These are phyloP conservation scores for Stomatorhinus ivindoensis DNA, from an alignment of 2,113 vertebrate genomes.

Conservation along the genomic window DNA sequence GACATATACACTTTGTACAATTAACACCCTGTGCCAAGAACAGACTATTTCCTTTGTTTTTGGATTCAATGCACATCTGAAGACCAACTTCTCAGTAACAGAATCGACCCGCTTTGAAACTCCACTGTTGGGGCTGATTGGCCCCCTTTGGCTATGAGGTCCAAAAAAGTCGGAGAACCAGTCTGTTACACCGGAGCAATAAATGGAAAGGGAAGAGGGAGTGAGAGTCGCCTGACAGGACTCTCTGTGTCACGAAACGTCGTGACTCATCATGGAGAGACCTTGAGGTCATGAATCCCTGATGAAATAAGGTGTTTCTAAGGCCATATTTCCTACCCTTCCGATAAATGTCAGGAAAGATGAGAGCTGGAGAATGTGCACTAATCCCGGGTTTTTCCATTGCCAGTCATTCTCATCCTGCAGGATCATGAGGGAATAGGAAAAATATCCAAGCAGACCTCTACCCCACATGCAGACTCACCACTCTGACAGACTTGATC, in stretches of 20 bases:
- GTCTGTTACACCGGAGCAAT: background rate
- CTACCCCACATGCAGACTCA: background rate
- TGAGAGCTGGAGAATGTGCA: background rate
- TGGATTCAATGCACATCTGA: background rate
- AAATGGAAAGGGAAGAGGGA: background rate
- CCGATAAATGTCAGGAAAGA: background rate
- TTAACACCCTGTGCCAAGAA: background rate
- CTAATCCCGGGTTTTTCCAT: background rate
- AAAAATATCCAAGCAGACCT: background rate
- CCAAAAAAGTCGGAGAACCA: background rate
- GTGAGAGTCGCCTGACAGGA: background rate
- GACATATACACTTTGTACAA: background rate
- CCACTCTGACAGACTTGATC: background rate
- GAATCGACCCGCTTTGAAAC: background rate
- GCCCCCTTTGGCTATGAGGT: background rate
- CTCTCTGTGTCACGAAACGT: background rate
- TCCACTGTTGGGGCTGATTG: background rate
- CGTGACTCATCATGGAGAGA: slow-evolving; percentile 4
- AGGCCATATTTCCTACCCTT: background rate
- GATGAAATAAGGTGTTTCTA: background rate
- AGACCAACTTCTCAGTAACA: background rate
- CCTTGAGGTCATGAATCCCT: slow-evolving; percentile 2
- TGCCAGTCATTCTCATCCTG: background rate
- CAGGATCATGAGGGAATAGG: background rate
- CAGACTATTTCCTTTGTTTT: background rate